Evolutionary conservation across 1,140 invertebrate genomes (phyloP), one percentile per base, ranked within the genome.

Genomic region (Plutomurus gul): DNA sequence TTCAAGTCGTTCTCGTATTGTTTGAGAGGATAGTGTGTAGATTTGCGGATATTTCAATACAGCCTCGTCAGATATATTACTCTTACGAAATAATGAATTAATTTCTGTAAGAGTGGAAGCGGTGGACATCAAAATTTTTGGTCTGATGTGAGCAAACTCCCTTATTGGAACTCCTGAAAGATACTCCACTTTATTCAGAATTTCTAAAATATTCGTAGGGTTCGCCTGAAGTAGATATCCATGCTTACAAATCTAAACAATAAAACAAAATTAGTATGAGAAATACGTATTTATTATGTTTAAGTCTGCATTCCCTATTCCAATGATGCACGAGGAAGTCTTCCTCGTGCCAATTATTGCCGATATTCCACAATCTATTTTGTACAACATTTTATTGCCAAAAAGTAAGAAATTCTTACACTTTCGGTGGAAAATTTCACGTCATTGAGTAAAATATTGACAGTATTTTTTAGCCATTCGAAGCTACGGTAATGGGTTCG

Each of bases 121-220:
- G 76, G 87, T 87, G 77, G 87, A 87, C 85, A 89, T 90, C 16
- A 90, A 82, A 30, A 90, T 88, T 30, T 88, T 89, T 30, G 89
- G 81, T 20, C 81, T 37, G 3, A 10, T 16, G 1, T 33, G 30
- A 10, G 10, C 36, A 5, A 82, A 10, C 43, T 56, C 72, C 37
- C 25, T 47, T 6, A 82, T 39, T 0, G 72, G 46, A 2, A 71
- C 22, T 8, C 86, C 88, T 51, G 87, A 88, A 16, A 90, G 84
- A 16, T 84, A 85, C 20, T 85, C 81, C 37, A 90, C 87, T 85
- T 88, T 87, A 27, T 87, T 84, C 20, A 90, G 80, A 27, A 90
- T 88, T n/a, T 88, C 84, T 39, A 85, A 85, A 8, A 89, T 85
- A 82, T 90, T 89, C 8, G 87, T 82, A 5, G 88, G 88, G 83